phyloP scores from a whole-genome alignment of 2,888 invertebrate genomes.

The Lordiphosa fenestrarum region DNA sequence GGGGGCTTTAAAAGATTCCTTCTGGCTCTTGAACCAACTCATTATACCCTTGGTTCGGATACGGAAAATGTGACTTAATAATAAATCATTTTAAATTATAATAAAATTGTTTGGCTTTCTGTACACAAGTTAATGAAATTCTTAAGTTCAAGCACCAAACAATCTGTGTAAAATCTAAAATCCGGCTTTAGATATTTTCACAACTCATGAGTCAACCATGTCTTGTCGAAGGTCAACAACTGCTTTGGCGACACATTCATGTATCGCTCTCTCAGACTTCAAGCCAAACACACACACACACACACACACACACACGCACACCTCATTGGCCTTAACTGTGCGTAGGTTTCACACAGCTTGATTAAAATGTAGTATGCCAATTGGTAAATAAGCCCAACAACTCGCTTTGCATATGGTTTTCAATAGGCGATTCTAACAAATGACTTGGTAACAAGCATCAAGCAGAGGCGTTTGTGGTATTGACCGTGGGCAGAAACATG shows the following conservation, averaged over 20 bases:
- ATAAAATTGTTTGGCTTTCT: too few relatives aligned
- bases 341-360: slow-evolving; percentile 63
- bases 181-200: slow-evolving; percentile 24
- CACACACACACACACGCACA: slow-evolving; percentile 19
- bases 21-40: too few relatives aligned
- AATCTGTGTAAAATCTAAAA: not conserved
- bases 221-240: slow-evolving; percentile 62
- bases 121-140: not conserved
- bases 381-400: slow-evolving; percentile 54
- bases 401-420: slow-evolving; percentile 62
- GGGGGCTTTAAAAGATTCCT: too few relatives aligned
- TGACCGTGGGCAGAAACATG: slow-evolving; percentile 55
- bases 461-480: slow-evolving; percentile 56
- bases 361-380: slow-evolving; percentile 68
- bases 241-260: slow-evolving; percentile 46
- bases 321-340: slow-evolving; percentile 63
- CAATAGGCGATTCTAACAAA: slow-evolving; percentile 61
- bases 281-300: slow-evolving; percentile 14
- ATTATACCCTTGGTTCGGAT: too few relatives aligned
- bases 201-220: slow-evolving; percentile 49
- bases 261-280: slow-evolving; percentile 16
- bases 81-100: too few relatives aligned
- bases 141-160: slow-evolving; percentile 32
- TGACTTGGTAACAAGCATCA: slow-evolving; percentile 41
- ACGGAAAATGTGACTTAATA: too few relatives aligned